A percentile compares a stretch with the other conserved stretches of the same genome.
These are phyloP conservation scores for Cancer borealis DNA, from an alignment of 2,888 invertebrate species.

Conservation along the genomic window DNA sequence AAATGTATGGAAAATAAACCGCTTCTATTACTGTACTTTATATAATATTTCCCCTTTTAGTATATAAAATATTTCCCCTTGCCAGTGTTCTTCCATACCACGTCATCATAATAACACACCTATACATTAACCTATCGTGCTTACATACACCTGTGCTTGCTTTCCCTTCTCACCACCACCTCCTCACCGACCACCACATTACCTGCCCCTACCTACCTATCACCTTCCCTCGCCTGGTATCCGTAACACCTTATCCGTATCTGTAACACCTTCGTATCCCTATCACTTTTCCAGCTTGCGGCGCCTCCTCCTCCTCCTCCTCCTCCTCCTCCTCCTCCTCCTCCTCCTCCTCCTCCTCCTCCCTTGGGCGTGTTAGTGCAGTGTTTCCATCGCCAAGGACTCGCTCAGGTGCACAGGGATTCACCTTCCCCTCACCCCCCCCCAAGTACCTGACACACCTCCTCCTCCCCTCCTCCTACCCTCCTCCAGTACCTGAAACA, in stretches of 20 bases:
- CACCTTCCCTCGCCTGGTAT: background rate
- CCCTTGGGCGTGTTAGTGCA: background rate
- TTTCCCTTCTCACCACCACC: constrained; percentile 20
- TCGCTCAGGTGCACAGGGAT: background rate
- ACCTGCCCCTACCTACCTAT: background rate
- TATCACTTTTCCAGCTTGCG: background rate
- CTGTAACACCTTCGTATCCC: background rate
- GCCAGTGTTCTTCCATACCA: background rate
- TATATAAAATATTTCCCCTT: background rate
- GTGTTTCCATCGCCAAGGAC: background rate
- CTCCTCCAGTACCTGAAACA: background rate
- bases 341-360: background rate
- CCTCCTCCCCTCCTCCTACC: background rate
- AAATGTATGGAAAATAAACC: background rate
- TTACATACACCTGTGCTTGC: background rate
- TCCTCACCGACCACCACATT: background rate
- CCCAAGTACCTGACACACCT: background rate
- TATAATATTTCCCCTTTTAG: too few species aligned
- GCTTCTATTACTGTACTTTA: background rate
- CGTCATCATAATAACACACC: background rate
- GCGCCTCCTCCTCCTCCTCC: background rate
- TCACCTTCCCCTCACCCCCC: background rate
- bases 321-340: background rate
- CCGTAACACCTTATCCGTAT: background rate
- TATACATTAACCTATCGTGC: background rate